phyloP scores from a whole-genome alignment of 2,113 vertebrate genomes.

The Pomatorhinus ruficollis region DNA sequence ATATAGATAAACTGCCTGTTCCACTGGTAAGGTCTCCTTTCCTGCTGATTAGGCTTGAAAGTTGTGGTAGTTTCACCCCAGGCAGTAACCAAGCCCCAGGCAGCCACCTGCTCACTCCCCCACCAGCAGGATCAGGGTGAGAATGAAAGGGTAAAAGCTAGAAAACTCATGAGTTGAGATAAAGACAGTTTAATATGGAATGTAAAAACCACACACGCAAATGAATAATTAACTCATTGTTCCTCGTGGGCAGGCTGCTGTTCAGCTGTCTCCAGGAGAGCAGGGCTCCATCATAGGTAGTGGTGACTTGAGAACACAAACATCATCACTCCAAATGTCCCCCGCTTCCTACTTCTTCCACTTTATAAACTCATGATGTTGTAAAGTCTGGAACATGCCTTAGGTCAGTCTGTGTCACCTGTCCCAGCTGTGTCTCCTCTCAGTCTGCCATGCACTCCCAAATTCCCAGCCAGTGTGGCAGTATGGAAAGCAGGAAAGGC shows the following conservation, averaged over 20 bases:
- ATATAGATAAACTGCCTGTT: neutral
- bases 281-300: accelerated
- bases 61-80: neutral
- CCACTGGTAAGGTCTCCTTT: neutral
- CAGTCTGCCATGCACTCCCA: neutral
- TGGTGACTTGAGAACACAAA: neutral
- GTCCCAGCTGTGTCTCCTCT: neutral
- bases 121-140: neutral
- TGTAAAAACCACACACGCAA: neutral
- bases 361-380: neutral
- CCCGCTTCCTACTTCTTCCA: too few species aligned
- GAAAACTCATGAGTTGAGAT: neutral
- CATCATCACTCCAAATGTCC: accelerated
- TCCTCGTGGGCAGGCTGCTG: neutral
- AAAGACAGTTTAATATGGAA: neutral
- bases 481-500: neutral
- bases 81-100: neutral
- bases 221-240: neutral
- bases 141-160: neutral
- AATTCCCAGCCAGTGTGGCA: neutral
- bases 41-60: neutral
- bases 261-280: neutral
- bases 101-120: accelerated
- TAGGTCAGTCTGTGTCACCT: neutral
- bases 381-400: neutral